These are phyloP conservation scores for Carlito syrichta DNA, from an alignment of 2,113 vertebrate genomes.

Conservation along the genomic window DNA sequence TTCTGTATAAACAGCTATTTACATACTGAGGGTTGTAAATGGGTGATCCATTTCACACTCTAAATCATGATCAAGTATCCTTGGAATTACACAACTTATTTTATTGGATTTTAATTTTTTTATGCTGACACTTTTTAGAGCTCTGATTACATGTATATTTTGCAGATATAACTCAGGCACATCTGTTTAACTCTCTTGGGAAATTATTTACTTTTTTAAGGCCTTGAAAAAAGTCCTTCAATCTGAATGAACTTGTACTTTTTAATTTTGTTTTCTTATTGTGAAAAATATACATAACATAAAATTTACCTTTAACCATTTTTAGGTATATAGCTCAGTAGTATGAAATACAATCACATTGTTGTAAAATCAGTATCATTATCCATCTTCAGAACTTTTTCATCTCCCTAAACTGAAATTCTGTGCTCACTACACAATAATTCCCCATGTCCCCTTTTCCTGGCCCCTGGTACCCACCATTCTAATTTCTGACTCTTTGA, in stretches of 20 bases:
- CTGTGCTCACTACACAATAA: not conserved
- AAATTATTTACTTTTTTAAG: not conserved
- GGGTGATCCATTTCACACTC: not conserved
- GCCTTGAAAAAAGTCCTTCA: not conserved
- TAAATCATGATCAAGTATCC: not conserved
- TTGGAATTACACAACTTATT: not conserved
- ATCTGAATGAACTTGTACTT: not conserved
- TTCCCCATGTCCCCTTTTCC: rapidly evolving
- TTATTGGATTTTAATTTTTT: not conserved
- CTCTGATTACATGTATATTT: not conserved
- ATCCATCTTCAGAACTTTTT: not conserved
- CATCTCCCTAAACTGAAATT: not conserved
- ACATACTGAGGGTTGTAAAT: not conserved
- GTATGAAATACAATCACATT: not conserved
- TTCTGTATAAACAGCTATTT: not conserved
- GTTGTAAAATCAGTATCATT: not conserved
- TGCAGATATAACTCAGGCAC: not conserved
- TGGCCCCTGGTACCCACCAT: not conserved
- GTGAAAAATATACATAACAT: not conserved
- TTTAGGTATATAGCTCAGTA: not conserved
- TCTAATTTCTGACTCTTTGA: not conserved
- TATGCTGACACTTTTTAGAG: not conserved
- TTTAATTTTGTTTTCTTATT: not conserved
- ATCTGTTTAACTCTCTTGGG: not conserved
- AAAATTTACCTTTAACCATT: not conserved